Base-by-base conservation (phyloP, 53 echinoderm and acorn worm genomes). In the Pentamera pediparva region DNA sequence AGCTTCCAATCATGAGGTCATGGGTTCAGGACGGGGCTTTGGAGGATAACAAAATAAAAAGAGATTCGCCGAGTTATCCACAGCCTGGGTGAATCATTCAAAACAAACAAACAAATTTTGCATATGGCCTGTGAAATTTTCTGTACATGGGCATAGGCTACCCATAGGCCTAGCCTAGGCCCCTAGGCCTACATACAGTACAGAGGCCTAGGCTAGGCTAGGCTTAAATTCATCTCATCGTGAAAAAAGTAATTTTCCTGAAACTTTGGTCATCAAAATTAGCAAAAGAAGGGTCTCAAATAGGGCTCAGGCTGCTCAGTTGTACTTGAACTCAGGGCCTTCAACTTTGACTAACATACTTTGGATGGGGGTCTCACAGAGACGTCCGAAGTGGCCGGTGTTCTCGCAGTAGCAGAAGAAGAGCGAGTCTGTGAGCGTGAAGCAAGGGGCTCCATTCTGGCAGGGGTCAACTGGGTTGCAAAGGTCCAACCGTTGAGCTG, bases 371-470 rank as follows among this genome's bases (percentile, higher is more conserved):
- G 18, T 20, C 29, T 67, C 47, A 17, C 67, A 67, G 6, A 43
- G 15, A 15, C 3, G 1, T 37, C 67, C 67, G 9, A 13, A 67
- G 18, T 41, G 30, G 4, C 45, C 67, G 13, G 67, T 67, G 45
- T 29, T 31, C 15, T 22, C 24, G 30, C 67, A 67, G 10, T 17
- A 67, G 47, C 67, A 67, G 28, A 67, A 67, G 30, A 67, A 67
- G 5, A n/a, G 35, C 11, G 39, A 12, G 4, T 43, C 27, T 29
- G 11, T 57, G 29, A 17, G 13, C 2, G 17, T 29, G 6, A 43
- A 47, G 41, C 67, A 67, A 0, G 3, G 10, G 21, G 41, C 67
- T 27, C 45, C 45, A 67, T 67, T 67, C 27, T 43, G 67, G 18
- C 67, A 67, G 10, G 67, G 67, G 11, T 39, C 28, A 12, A 28